Base-by-base conservation (phyloP, 1,140 invertebrate genomes). In the Drosophila subpulchrella region DNA sequence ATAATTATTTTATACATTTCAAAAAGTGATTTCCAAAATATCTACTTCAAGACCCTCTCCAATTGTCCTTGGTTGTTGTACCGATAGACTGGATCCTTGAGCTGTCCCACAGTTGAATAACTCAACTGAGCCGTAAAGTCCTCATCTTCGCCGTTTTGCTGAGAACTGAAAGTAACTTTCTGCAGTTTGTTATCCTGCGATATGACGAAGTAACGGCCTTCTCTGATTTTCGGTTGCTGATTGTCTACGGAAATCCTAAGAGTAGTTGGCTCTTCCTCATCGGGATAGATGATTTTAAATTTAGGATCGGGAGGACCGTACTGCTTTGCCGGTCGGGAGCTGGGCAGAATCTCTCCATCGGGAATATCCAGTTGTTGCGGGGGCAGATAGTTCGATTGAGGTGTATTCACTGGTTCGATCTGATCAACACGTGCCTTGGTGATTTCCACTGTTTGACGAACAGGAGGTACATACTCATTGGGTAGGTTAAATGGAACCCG, bases 121-220 rank as follows among this genome's bases (percentile, higher is more conserved):
- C 56, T 84, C 13, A 92, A 54, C 47, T 90, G 79, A 2, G 92
- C 91, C 7, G 81, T 91, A 15, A 92, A 92, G 0, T 82, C 91
- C 12, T 88, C 74, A 39, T 73, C 46, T 0, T 91, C 78, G 2
- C 68, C 67, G 53, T 34, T 71, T 50, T 91, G 86, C 24, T 60
- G 63, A 0, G 91, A 85, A 11, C 71, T 80, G 62, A 77, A 92
- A 5, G 61, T 38, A 13, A 92, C 86, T 13, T 80, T 73, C 53
- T 92, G 92, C 1, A 92, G 54, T 4, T 75, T 82, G 13, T 91
- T 92, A 38, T 92, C 84, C 13, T 75, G 56, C 0, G 78, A 73
- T 5, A 92, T 50, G 2, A 92, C 73, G 48, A 84, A 92, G 39
- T 92, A 92, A 24, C 89, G 83, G 3, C 92, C 92, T 10, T 83